A percentile compares a stretch with the other conserved stretches of the same genome.
phyloP scores from a whole-genome alignment of 2,888 invertebrate species.

The Agelastica alni region DNA sequence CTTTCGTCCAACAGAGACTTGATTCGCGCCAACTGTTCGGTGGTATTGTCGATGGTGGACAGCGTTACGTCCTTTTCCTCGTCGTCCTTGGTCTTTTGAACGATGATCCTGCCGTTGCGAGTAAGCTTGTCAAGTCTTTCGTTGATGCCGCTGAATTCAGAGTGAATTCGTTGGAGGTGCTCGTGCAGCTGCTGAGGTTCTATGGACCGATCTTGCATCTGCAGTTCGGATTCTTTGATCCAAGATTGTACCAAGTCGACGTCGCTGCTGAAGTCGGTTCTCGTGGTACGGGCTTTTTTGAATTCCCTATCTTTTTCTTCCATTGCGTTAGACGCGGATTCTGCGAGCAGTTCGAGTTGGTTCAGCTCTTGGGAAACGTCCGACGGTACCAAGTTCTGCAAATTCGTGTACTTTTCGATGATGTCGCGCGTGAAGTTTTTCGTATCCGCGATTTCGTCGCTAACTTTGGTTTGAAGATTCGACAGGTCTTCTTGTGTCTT shows the following conservation, averaged over 20 bases:
- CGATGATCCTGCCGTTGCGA: conserved; percentile 77
- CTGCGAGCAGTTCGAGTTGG: conserved; percentile 78
- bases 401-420: conserved; percentile 65
- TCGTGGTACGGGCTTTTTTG: conserved; percentile 81
- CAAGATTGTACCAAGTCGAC: conserved; percentile 82
- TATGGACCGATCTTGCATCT: conserved; percentile 73
- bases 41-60: conserved; percentile 74
- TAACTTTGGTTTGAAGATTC: conserved; percentile 63
- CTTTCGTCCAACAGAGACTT: conserved; percentile 81
- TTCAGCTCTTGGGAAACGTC: conserved; percentile 82
- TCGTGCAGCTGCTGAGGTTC: conserved; percentile 80
- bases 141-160: conserved; percentile 70
- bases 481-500: conserved; percentile 65
- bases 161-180: conserved; percentile 74
- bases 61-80: conserved; percentile 76
- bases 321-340: conserved; percentile 78
- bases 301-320: conserved; percentile 87
- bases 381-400: conserved; percentile 68
- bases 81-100: conserved; percentile 78
- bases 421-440: conserved; percentile 65
- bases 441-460: conserved; percentile 62
- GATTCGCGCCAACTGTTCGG: conserved; percentile 79
- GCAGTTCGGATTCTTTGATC: conserved; percentile 82
- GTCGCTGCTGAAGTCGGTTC: conserved; percentile 78
- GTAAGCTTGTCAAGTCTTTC: conserved; percentile 80